Evolutionary conservation across 2,113 vertebrate genomes (phyloP).

Genomic region (Rhea pennata): DNA sequence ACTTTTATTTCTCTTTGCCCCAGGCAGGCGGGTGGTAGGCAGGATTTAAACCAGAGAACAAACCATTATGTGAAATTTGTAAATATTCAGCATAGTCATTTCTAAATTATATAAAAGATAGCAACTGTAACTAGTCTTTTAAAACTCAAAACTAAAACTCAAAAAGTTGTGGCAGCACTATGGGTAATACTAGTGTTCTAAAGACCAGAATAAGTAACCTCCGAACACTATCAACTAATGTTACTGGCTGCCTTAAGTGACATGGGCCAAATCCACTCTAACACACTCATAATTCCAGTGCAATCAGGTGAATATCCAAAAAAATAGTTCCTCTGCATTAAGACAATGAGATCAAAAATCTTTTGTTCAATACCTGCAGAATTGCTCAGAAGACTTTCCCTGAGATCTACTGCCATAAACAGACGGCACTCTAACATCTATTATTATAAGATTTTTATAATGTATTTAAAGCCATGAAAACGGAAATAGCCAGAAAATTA

Average conservation of each 20-base stretch:
- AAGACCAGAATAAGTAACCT: background rate
- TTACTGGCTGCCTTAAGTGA: background rate
- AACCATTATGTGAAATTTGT: conserved; percentile 45
- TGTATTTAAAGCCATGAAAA: background rate
- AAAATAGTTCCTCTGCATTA: background rate
- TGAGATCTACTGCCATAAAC: background rate
- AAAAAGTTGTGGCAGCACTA: background rate
- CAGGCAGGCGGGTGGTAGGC: conserved; percentile 27
- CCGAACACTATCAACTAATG: background rate
- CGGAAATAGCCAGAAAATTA: background rate
- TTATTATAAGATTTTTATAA: background rate
- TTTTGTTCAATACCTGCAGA: background rate
- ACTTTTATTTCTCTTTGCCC: conserved; percentile 6
- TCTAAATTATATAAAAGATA: background rate
- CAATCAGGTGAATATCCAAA: background rate
- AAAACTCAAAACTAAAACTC: conserved; percentile 8
- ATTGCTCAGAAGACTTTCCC: background rate
- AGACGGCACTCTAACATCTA: background rate
- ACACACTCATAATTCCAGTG: background rate
- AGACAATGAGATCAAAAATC: background rate
- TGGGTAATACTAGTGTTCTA: background rate
- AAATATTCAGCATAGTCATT: background rate
- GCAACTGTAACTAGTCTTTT: background rate
- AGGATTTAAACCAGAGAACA: conserved; percentile 51
- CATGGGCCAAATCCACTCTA: background rate